phyloP scores from a whole-genome alignment of 1,140 invertebrate species.

The Leptinotarsa texana region DNA sequence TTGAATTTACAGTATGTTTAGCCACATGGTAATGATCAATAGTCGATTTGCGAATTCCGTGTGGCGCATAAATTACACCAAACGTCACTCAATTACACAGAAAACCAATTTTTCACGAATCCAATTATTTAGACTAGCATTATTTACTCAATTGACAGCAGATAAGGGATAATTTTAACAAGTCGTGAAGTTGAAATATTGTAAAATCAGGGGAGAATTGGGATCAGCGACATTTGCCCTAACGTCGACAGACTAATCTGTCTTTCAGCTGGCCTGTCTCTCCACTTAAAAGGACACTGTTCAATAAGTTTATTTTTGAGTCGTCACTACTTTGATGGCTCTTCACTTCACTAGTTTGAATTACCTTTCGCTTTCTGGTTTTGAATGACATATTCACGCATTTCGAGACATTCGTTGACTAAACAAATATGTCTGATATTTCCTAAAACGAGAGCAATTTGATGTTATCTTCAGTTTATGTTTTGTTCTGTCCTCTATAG shows the following conservation, averaged over 20 bases:
- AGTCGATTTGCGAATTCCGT: neutral
- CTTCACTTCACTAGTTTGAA: neutral
- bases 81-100: conserved; percentile 15
- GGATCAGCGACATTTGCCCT: conserved; percentile 23
- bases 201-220: conserved; percentile 26
- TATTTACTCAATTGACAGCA: conserved; percentile 24
- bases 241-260: conserved; percentile 17
- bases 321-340: neutral
- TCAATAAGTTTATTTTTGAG: conserved; percentile 20
- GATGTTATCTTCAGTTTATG: too few species aligned
- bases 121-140: conserved; percentile 23
- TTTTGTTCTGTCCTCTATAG: too few species aligned
- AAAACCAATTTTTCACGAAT: conserved; percentile 23
- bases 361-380: neutral
- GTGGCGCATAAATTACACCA: conserved; percentile 11
- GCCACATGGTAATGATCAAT: neutral
- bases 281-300: neutral
- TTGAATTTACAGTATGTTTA: neutral
- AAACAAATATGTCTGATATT: neutral
- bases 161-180: conserved; percentile 29
- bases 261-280: conserved; percentile 13
- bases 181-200: conserved; percentile 26
- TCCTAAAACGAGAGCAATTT: neutral
- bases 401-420: neutral
- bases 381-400: conserved; percentile 3